A percentile compares a stretch with the other conserved stretches of the same genome.
These are phyloP conservation scores for Ctenopoma kingsleyae DNA, from an alignment of 2,797 vertebrate genomes.

Conservation along the genomic window DNA sequence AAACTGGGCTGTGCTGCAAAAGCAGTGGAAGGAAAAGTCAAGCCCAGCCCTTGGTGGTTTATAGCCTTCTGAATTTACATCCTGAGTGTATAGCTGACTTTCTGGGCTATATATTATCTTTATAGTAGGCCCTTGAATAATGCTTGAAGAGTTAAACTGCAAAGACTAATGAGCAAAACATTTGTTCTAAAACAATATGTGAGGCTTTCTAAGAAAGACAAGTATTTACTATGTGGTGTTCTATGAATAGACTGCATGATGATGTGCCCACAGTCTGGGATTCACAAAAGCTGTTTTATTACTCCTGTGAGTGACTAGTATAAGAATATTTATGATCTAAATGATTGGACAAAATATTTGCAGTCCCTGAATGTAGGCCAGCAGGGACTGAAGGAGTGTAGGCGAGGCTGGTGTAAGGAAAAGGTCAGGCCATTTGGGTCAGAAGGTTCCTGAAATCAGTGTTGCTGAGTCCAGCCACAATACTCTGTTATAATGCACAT, in stretches of 20 bases:
- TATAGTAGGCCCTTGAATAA: neutral
- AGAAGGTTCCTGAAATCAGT: too few species aligned
- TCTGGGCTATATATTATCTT: conserved; percentile 13
- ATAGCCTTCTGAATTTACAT: conserved; percentile 31
- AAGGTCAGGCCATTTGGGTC: conserved; percentile 10
- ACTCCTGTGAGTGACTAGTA: conserved; percentile 18
- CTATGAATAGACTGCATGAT: conserved; percentile 24
- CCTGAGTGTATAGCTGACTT: conserved; percentile 1
- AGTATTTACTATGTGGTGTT: conserved; percentile 16
- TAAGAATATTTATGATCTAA: conserved; percentile 20
- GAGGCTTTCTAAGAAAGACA: conserved; percentile 11
- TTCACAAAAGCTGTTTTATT: conserved; percentile 26
- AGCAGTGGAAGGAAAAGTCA: conserved; percentile 34
- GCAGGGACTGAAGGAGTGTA: neutral
- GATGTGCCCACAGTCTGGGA: neutral
- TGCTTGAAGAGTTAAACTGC: neutral
- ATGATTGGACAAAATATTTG: conserved; percentile 20
- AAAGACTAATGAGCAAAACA: conserved; percentile 33
- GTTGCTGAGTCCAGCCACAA: too few species aligned
- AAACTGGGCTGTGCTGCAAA: conserved; percentile 36
- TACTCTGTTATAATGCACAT: too few species aligned
- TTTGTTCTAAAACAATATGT: conserved; percentile 3
- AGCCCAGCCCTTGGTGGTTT: conserved; percentile 21
- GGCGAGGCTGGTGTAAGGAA: neutral
- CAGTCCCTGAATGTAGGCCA: neutral